Conservation (phyloP, 2,113 vertebrate species). For the Danionella cerebrum region DNA sequence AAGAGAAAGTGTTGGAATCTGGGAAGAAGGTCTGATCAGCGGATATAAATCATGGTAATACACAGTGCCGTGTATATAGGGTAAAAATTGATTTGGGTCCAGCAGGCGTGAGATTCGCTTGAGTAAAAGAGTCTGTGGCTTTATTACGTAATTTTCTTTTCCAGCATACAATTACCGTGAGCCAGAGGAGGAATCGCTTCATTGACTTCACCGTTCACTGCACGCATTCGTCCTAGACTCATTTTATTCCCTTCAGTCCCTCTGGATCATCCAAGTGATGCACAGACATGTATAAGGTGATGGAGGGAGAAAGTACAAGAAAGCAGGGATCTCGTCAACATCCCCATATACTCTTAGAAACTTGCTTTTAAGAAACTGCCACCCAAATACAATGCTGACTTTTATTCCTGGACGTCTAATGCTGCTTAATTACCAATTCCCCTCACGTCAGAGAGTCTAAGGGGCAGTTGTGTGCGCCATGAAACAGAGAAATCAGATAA, state of each 20-base stretch:
- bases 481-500: neutral
- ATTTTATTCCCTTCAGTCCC: constrained; percentile 9
- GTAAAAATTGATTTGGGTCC: constrained; percentile 7
- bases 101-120: neutral
- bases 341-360: neutral
- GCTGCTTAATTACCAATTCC: constrained; percentile 1
- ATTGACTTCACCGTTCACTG: constrained; percentile 10
- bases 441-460: neutral
- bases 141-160: neutral
- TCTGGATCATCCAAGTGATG: neutral
- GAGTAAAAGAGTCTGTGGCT: neutral
- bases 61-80: too few relatives aligned
- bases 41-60: constrained; percentile 14
- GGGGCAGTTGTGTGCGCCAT: neutral
- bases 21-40: neutral
- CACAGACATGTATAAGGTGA: neutral
- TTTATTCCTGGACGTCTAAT: too few relatives aligned
- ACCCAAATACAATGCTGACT: neutral
- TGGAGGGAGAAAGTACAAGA: neutral
- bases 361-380: neutral
- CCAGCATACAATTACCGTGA: constrained; percentile 13
- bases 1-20: too few relatives aligned
- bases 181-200: neutral
- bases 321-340: too few relatives aligned
- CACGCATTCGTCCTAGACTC: neutral